Base-by-base conservation (phyloP, 2,113 vertebrate genomes). In the Varanus komodoensis region DNA sequence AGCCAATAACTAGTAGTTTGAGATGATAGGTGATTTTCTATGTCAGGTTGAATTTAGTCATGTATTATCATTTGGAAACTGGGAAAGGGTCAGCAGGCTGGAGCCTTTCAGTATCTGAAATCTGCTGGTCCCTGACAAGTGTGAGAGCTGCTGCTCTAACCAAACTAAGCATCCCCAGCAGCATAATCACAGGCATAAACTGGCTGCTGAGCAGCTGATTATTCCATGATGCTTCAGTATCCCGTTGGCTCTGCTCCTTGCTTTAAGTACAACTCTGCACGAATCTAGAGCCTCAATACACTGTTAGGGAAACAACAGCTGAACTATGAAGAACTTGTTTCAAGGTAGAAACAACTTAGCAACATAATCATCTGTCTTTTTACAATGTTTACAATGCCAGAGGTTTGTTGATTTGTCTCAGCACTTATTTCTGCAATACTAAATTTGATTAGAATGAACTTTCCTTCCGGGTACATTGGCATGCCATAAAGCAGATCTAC, bases 371-470 rank as follows among this genome's bases (percentile, higher is more conserved):
- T 94, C 86, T 93, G 44, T 95, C 80, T 94, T 94, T 94, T 92
- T 88, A 87, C 44, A 87, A 80, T 92, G 64, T 92, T 96, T 96
- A 84, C 74, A 93, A 25, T 71, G 89, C 91, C 74, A 88, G 38
- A 14, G 77, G 54, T 87, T 93, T 94, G 89, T 77, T 94, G 91
- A 90, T 95, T 95, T 96, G 73, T 91, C 93, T 90, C 27, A 27
- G 27, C 29, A 44, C 73, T 94, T 93, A 91, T 94, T 96, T 96
- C 91, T 96, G 91, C 93, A 87, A 94, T 96, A 87, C 48, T 88
- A 84, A 93, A 93, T 94, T 95, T 96, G 91, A 95, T 96, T 95
- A 95, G 95, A 94, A 93, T 92, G 87, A 97, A 94, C 93, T 89
- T 92, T 94, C 85, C 90, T 92, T 95, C 94, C 89, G 89, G 88